Evolutionary conservation across 2,113 vertebrate species (phyloP), one percentile per base, ranked within the genome.

Genomic region (Nerophis lumbriciformis): DNA sequence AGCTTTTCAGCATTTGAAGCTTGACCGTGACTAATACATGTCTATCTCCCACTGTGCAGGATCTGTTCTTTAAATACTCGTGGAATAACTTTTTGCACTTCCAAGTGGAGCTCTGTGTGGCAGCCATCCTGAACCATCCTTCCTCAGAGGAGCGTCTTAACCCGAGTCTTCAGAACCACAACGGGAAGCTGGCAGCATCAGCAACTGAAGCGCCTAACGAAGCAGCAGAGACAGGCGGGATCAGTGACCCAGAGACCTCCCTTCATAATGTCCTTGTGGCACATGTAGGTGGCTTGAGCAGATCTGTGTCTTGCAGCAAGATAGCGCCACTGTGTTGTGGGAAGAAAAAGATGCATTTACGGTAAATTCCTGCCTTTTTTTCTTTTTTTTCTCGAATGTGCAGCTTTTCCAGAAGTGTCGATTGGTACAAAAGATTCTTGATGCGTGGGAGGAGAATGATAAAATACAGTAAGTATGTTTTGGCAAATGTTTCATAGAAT

Each of bases 41-140:
- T 16, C 3, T 13, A 58, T 28, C 1, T 9, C 6, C 49, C 28
- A 70, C 42, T 16, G 21, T n/a, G 0, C 77, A 98, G 96, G 95
- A 98, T 87, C 89, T 98, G 76, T 98, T 98, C 88, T 98, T 98
- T 85, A 94, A 94, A 82, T 98, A 96, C 88, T 93, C 93, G 12
- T 98, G 96, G 96, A 98, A 98, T 89, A 98, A 98, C 85, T 98
- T 98, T 80, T 86, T 98, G 90, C 96, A 98, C 90, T 93, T 95
- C 90, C 95, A 98, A 95, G 95, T 98, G 90, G 95, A 98, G 71
- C 81, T 97, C 66, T 98, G 95, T 64, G 88, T 98, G 80, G 92
- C 92, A 0, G 93, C 94, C 44, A 93, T 98, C 62, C 85, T 98
- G 73, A 94, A 93, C 5, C 94, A 94, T 55, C 89, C 93, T 1